These are phyloP conservation scores for Drosophila bipectinata DNA, from an alignment of 1,140 invertebrate species.

Conservation along the genomic window DNA sequence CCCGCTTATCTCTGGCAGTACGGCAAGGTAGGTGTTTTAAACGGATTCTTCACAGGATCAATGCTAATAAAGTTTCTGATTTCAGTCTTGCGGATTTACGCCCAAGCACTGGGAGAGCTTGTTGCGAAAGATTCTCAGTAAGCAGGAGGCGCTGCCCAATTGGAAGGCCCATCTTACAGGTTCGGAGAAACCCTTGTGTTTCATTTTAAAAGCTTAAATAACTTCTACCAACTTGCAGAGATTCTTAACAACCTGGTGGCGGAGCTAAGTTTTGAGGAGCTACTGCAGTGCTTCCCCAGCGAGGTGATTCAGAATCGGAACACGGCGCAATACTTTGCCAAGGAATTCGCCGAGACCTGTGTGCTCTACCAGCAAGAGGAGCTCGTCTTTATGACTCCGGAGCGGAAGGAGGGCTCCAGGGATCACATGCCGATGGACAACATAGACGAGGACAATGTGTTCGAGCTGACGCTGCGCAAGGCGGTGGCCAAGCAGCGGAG, in stretches of 20 bases:
- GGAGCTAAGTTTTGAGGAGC: slow-evolving; percentile 75
- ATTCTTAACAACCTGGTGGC: slow-evolving; percentile 78
- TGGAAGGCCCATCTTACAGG: slow-evolving; percentile 76
- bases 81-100: slow-evolving; percentile 74
- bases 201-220: background rate
- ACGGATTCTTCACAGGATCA: background rate
- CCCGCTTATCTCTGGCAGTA: slow-evolving; percentile 78
- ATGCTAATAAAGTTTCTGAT: background rate
- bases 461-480: slow-evolving; percentile 75
- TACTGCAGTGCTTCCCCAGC: slow-evolving; percentile 79
- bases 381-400: slow-evolving; percentile 57
- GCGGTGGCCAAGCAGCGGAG: slow-evolving; percentile 81
- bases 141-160: slow-evolving; percentile 71
- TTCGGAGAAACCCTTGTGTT: slow-evolving; percentile 10
- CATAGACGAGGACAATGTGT: slow-evolving; percentile 81
- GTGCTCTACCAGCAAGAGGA: slow-evolving; percentile 69
- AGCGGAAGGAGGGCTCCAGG: slow-evolving; percentile 38
- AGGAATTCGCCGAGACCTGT: slow-evolving; percentile 74
- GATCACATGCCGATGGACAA: slow-evolving; percentile 79
- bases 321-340: slow-evolving; percentile 69
- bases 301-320: slow-evolving; percentile 75
- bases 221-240: slow-evolving; percentile 31
- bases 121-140: slow-evolving; percentile 73
- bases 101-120: slow-evolving; percentile 81
- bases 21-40: slow-evolving; percentile 60